Conservation (phyloP, 1,140 invertebrate species). For the Tribolium madens region DNA sequence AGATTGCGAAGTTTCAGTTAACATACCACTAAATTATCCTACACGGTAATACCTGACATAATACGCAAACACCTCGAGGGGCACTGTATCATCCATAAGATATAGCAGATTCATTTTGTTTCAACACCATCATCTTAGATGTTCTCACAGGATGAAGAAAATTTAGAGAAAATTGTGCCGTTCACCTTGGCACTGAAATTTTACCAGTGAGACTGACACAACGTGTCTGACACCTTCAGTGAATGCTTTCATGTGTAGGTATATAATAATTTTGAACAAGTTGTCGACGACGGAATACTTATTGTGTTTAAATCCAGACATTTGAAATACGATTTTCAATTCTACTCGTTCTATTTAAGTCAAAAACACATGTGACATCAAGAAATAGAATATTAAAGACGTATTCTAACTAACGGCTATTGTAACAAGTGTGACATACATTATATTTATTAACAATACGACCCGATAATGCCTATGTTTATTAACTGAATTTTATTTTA, state of each 20-base stretch:
- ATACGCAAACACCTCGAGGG: conserved; percentile 15
- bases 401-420: not conserved
- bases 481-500: too few relatives aligned
- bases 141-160: not conserved
- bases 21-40: conserved; percentile 32
- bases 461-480: not conserved
- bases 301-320: not conserved
- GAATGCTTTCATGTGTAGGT: not conserved
- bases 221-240: not conserved
- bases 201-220: not conserved
- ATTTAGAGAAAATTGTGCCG: not conserved
- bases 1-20: conserved; percentile 40
- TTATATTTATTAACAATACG: not conserved
- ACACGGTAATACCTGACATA: conserved; percentile 28
- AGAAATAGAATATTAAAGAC: not conserved
- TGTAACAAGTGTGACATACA: not conserved
- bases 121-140: not conserved
- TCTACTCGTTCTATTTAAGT: not conserved
- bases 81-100: not conserved
- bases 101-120: not conserved
- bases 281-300: not conserved
- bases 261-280: not conserved
- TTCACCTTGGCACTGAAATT: conserved; percentile 22
- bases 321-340: not conserved
- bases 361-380: not conserved